Conservation (phyloP, 2,113 vertebrate species). For the Laticauda colubrina region DNA sequence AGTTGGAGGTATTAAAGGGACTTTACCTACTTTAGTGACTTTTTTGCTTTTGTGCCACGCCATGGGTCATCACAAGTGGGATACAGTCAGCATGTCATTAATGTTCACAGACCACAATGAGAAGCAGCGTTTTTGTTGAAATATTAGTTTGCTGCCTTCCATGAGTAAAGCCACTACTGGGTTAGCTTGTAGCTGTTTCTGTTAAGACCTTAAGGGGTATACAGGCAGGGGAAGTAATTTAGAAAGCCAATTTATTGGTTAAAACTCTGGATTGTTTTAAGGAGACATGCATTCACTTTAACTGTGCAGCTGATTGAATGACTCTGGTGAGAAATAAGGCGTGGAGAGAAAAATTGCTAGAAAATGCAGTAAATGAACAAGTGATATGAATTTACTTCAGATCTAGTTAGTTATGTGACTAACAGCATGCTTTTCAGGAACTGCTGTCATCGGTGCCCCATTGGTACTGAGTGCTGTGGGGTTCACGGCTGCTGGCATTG, state of each 20-base stretch:
- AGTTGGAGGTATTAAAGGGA: no score
- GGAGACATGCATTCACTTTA: not conserved
- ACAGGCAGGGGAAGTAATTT: not conserved
- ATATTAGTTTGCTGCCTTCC: not conserved
- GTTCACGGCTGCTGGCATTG: not conserved
- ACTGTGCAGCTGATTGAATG: not conserved
- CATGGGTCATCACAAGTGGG: no score
- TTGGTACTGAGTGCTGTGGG: not conserved
- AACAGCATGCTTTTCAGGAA: not conserved
- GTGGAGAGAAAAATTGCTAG: not conserved
- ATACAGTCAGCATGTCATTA: not conserved
- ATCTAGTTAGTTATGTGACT: no score
- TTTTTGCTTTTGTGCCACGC: no score
- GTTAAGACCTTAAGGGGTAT: not conserved
- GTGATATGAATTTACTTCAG: not conserved
- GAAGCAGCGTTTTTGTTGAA: not conserved
- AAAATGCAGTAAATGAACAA: not conserved
- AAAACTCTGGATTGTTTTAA: not conserved
- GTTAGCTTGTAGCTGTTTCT: not conserved
- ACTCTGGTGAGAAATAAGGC: not conserved
- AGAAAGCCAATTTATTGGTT: not conserved
- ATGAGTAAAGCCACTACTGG: not conserved
- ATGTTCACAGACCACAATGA: not conserved
- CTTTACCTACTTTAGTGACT: no score
- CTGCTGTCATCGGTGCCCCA: not conserved